Conservation (phyloP, 2,888 invertebrate species). For the Molorchus minor region DNA sequence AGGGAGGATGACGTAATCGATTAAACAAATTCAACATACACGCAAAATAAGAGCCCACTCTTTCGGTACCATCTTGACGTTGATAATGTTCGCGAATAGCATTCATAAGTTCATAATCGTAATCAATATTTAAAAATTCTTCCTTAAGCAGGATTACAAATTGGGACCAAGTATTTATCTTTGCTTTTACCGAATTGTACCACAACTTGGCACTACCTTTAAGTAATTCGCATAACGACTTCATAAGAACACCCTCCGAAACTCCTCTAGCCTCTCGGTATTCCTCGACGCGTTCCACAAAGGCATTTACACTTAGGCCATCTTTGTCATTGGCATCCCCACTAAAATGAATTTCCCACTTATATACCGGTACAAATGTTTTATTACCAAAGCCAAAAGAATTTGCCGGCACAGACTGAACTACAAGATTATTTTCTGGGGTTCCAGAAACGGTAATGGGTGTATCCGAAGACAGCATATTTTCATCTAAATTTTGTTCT, state of each 20-base stretch:
- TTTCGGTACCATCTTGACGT: no score
- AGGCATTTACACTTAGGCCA: constrained; percentile 22
- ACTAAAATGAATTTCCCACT: constrained; percentile 1
- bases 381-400: neutral
- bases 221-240: constrained; percentile 35
- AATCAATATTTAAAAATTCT: constrained; percentile 34
- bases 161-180: constrained; percentile 7
- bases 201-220: no score
- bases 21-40: constrained; percentile 18
- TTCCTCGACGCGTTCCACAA: constrained; percentile 34
- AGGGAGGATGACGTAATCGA: constrained; percentile 8
- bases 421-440: no score
- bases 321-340: neutral
- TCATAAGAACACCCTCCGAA: constrained; percentile 26
- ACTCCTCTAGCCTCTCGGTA: constrained; percentile 30
- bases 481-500: neutral
- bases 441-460: no score
- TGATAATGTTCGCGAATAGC: no score
- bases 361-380: no score
- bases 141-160: constrained; percentile 2
- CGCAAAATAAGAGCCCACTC: constrained; percentile 19
- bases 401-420: no score
- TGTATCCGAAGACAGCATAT: neutral
- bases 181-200: constrained; percentile 22
- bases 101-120: constrained; percentile 9